A percentile compares a stretch with the other conserved stretches of the same genome.
phyloP scores from a whole-genome alignment of 2,888 invertebrate species.

The Macrophya alboannulata region DNA sequence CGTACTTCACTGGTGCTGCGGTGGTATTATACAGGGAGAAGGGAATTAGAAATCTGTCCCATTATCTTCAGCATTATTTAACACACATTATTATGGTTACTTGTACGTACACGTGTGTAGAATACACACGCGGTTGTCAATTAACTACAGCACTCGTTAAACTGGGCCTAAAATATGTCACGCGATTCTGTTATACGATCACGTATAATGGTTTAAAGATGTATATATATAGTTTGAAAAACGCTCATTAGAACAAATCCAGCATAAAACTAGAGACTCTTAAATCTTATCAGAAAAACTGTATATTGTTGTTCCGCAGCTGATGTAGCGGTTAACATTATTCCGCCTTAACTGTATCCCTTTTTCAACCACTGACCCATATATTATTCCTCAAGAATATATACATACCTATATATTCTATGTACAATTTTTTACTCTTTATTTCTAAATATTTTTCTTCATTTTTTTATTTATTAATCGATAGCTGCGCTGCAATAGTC shows the following conservation, averaged over 20 bases:
- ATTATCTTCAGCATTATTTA: conserved; percentile 24
- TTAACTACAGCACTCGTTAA: conserved; percentile 7
- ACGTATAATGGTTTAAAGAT: neutral
- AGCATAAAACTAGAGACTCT: neutral
- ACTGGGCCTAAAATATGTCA: neutral
- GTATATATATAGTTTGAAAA: neutral
- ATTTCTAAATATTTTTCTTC: neutral
- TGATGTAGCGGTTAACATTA: conserved; percentile 8
- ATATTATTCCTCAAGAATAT: neutral
- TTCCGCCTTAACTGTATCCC: neutral
- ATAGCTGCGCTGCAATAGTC: neutral
- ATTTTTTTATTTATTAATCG: neutral
- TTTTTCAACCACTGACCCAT: conserved; percentile 1
- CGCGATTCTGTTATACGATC: neutral
- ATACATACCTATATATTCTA: neutral
- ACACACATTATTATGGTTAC: conserved; percentile 6
- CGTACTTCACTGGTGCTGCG: conserved; percentile 1
- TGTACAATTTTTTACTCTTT: neutral
- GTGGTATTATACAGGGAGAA: neutral
- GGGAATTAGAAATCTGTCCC: conserved; percentile 49
- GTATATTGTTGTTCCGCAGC: neutral
- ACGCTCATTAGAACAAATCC: neutral
- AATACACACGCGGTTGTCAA: neutral
- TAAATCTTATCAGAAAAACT: neutral
- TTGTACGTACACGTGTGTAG: neutral